Conservation (phyloP, 2,888 invertebrate species). For the Globia sparganii region DNA sequence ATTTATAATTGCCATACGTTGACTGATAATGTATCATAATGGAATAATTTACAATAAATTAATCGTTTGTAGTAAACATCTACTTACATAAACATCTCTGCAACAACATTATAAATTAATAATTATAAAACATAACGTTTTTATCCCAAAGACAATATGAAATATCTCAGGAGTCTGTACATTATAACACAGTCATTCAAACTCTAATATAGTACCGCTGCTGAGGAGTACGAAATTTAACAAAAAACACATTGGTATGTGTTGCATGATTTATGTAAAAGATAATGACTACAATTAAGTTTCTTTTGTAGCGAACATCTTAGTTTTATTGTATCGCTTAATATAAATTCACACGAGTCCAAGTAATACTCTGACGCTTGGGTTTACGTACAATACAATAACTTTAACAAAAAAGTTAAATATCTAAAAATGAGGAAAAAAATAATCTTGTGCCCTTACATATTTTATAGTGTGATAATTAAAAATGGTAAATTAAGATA, state of each 20-base stretch:
- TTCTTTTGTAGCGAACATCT: no score
- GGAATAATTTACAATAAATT: background rate
- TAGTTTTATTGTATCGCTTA: no score
- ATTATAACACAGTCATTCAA: background rate
- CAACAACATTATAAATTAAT: background rate
- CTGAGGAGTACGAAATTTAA: background rate
- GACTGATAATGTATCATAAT: background rate
- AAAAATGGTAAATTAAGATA: background rate
- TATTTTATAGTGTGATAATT: background rate
- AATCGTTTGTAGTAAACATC: background rate
- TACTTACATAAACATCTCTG: background rate
- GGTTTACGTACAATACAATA: background rate
- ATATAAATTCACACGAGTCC: background rate
- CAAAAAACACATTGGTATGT: background rate
- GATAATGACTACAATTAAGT: no score
- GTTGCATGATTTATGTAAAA: background rate
- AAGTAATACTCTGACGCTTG: background rate
- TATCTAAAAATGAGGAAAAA: background rate
- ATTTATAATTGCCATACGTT: constrained; percentile 1
- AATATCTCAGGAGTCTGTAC: background rate
- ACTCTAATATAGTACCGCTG: background rate
- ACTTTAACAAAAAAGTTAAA: background rate
- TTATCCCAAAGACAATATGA: background rate
- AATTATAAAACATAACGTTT: background rate
- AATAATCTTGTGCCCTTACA: background rate